Conservation (phyloP, 1,140 invertebrate species). For the Platyscapa corneri region DNA sequence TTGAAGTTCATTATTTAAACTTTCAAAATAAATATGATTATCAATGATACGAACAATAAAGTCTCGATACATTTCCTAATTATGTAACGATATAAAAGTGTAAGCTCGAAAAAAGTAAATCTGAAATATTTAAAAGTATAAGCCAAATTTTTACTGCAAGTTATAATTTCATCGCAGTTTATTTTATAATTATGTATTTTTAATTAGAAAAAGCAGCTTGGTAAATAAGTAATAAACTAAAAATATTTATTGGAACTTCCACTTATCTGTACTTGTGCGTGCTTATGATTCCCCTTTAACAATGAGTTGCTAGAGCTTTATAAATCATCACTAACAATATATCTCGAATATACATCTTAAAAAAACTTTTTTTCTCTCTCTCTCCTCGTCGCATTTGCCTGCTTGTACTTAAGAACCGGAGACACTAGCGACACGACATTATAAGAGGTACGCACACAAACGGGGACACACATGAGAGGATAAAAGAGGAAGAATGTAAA, state of each 20-base stretch:
- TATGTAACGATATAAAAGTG: neutral
- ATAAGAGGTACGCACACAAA: constrained; percentile 30
- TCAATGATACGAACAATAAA: neutral
- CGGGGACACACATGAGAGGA: constrained; percentile 12
- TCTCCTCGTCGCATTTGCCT: neutral
- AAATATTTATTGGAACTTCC: neutral
- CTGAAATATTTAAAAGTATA: neutral
- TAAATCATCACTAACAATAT: constrained; percentile 38
- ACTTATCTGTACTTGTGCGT: constrained; percentile 2
- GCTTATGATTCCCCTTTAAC: neutral
- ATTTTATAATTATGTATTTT: neutral
- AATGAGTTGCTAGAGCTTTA: constrained; percentile 26
- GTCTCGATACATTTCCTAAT: neutral
- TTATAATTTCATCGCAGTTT: neutral
- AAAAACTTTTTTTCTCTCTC: neutral
- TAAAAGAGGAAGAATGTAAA: constrained; percentile 50
- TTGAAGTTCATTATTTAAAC: neutral
- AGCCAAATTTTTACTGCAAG: neutral
- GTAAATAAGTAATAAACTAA: neutral
- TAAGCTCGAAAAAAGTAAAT: neutral
- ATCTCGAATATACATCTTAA: constrained; percentile 29
- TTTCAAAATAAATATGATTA: neutral
- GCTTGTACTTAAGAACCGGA: constrained; percentile 30
- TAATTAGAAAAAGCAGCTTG: neutral
- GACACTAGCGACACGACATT: constrained; percentile 28